These are phyloP conservation scores for Burhinus oedicnemus DNA, from an alignment of 2,113 vertebrate genomes.

Conservation along the genomic window DNA sequence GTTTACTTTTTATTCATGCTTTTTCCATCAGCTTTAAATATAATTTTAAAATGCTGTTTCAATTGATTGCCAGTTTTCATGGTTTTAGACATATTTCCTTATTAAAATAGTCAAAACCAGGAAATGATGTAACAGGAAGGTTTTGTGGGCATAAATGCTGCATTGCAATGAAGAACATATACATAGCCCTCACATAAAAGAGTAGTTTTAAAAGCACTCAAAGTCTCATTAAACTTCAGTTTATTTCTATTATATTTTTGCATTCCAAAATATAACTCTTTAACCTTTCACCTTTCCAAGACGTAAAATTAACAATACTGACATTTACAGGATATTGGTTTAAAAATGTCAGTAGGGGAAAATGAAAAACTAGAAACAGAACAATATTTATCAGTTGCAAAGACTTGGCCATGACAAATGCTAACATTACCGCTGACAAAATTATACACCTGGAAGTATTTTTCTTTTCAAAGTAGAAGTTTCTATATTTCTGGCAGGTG, in stretches of 20 bases:
- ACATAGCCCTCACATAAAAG: background rate
- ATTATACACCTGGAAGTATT: slow-evolving; percentile 32
- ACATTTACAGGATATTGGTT: slow-evolving; percentile 25
- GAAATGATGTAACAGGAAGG: background rate
- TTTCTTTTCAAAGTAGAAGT: background rate
- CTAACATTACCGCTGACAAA: background rate
- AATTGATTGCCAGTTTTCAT: background rate
- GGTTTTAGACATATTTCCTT: background rate
- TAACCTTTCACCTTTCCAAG: slow-evolving; percentile 23
- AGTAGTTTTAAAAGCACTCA: background rate
- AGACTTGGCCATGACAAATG: slow-evolving; percentile 16
- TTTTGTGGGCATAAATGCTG: background rate
- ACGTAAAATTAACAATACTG: slow-evolving; percentile 38
- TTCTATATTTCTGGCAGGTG: background rate
- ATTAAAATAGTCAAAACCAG: background rate
- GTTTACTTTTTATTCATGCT: background rate
- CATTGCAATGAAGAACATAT: background rate
- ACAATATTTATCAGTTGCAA: slow-evolving; percentile 15
- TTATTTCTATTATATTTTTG: background rate
- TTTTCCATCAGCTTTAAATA: background rate
- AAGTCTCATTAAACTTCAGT: background rate
- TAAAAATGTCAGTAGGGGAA: slow-evolving; percentile 25
- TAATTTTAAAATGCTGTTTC: background rate
- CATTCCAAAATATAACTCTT: background rate
- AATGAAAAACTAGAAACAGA: background rate